Evolutionary conservation across 37 sponge, comb jelly and placozoan genomes (phyloP), one percentile per base, ranked within the genome.

Genomic region (Ephydatia muelleri): DNA sequence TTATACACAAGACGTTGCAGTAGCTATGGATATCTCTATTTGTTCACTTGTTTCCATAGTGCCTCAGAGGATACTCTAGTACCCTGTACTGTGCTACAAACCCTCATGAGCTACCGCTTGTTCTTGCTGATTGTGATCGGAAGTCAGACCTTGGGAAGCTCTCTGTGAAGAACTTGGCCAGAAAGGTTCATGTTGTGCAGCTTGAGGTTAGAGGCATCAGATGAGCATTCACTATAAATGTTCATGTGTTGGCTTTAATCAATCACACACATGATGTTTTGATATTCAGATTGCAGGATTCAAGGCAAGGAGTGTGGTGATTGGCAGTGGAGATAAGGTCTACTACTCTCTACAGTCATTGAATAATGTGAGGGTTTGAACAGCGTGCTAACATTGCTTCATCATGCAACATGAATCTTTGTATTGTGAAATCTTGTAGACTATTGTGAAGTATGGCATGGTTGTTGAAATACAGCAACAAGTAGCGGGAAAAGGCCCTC

Each of bases 381-480:
- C 57, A 11, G 74, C 31, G 74, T 57, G 57, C 16, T 21, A 19
- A 43, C 6, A 3, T 6, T 57, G 12, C 57, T 57, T 57, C 57
- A 67, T 65, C 32, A 68, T 80, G 36, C 37, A 80, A 57, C 27
- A 36, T 5, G 22, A 30, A 57, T 1, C 19, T 57, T 14, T 57
- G 12, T 21, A 57, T 57, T 57, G 19, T 14, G 12, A 14, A 16
- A 57, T 14, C 57, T 21, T 57, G 16, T 57, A 57, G 57, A 19
- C 57, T 19, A 16, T 21, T 57, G 16, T 57, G 57, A n/a, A 34
- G 3, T 82, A 69, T 77, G 92, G 89, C 13, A 72, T 92, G 30
- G 93, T 92, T 65, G 86, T 92, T 23, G 83, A 88, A 23, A 80
- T 85, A 27, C 84, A 48, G 75, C 21, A 16, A 27, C 31, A 48